Evolutionary conservation across 2,888 invertebrate genomes (phyloP).

Genomic region (Drosophila mimica): DNA sequence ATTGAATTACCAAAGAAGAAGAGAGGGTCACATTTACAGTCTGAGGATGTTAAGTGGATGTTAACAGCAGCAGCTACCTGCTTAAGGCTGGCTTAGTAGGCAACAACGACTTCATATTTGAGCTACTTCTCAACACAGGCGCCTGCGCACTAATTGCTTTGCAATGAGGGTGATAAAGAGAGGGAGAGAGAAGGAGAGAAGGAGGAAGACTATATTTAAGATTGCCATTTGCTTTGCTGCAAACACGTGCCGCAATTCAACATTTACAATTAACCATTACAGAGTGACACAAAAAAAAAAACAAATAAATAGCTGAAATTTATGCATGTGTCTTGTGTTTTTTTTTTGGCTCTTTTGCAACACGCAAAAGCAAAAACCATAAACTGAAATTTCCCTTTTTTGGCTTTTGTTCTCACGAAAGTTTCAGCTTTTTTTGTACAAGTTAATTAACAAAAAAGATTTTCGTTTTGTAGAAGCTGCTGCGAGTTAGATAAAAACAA

Average conservation of each 20-base stretch:
- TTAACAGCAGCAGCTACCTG: slow-evolving; percentile 44
- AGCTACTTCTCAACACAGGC: slow-evolving; percentile 37
- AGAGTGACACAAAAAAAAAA: slow-evolving; percentile 14
- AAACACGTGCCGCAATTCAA: slow-evolving; percentile 46
- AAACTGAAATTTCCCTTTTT: slow-evolving; percentile 38
- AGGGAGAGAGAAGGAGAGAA: not conserved
- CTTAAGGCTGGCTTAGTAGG: slow-evolving; percentile 3
- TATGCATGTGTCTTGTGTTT: not conserved
- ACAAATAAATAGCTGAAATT: not conserved
- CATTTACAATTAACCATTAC: slow-evolving; percentile 29
- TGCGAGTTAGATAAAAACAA: slow-evolving; percentile 58
- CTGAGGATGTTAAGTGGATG: slow-evolving; percentile 26
- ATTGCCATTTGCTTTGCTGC: not conserved
- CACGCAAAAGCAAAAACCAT: slow-evolving; percentile 16
- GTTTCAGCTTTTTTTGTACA: slow-evolving; percentile 52
- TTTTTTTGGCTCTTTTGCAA: not conserved
- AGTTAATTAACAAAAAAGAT: slow-evolving; percentile 70
- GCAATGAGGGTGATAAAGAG: not conserved
- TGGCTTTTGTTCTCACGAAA: slow-evolving; percentile 48
- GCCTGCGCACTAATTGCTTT: slow-evolving; percentile 57
- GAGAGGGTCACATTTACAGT: slow-evolving; percentile 42
- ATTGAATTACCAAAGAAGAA: slow-evolving; percentile 65
- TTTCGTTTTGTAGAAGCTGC: slow-evolving; percentile 50
- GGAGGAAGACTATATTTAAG: not conserved
- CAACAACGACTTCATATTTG: slow-evolving; percentile 28